These are phyloP conservation scores for Labrus mixtus DNA, from an alignment of 2,113 vertebrate genomes.

Conservation along the genomic window DNA sequence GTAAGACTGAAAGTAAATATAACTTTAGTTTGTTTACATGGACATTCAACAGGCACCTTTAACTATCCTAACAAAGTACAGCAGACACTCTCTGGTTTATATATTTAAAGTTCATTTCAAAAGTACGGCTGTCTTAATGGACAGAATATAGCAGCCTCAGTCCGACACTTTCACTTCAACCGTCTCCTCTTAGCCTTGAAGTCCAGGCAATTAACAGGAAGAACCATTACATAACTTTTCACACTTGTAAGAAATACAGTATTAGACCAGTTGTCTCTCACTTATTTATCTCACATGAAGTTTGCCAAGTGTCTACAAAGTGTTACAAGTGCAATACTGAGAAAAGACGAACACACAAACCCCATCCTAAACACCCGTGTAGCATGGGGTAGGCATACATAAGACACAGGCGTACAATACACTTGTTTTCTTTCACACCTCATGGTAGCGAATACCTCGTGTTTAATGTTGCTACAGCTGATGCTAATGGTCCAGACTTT, in stretches of 20 bases:
- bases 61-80: not conserved
- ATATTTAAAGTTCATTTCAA: constrained; percentile 7
- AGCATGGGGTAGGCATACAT: not conserved
- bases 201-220: not conserved
- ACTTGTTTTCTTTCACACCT: not conserved
- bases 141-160: not conserved
- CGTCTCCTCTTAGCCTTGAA: not conserved
- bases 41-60: not conserved
- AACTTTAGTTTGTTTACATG: not conserved
- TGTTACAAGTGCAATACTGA: constrained; percentile 5
- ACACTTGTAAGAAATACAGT: not conserved
- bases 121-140: not conserved
- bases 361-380: too few species aligned
- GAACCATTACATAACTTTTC: not conserved
- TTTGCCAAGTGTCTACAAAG: constrained; percentile 3
- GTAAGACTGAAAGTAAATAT: not conserved
- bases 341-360: not conserved
- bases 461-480: constrained; percentile 34
- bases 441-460: not conserved
- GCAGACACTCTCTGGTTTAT: constrained; percentile 9
- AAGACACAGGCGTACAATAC: not conserved
- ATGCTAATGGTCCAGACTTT: constrained; percentile 10
- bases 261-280: not conserved
- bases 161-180: not conserved
- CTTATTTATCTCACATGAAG: not conserved